Conservation (phyloP, 2,797 vertebrate genomes). For the Australoheros facetus region DNA sequence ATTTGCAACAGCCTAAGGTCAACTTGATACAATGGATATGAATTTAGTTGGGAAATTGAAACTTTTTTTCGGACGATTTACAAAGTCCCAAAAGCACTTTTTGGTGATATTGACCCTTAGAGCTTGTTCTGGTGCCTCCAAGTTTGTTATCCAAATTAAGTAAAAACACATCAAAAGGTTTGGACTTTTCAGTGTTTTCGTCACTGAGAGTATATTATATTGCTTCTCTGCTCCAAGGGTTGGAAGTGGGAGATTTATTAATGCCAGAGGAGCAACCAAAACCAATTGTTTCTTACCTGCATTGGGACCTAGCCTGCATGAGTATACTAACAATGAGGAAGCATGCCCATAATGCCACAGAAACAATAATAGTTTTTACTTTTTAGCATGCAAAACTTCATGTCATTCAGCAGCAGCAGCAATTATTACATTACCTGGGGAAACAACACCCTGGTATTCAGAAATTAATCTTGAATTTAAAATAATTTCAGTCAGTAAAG, state of each 20-base stretch:
- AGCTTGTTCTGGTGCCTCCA: not conserved
- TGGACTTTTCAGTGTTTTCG: not conserved
- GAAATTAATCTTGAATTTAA: not conserved
- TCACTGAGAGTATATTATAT: not conserved
- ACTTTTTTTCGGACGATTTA: too few relatives aligned
- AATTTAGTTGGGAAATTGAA: too few relatives aligned
- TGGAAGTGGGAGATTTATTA: not conserved
- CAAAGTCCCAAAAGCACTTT: too few relatives aligned
- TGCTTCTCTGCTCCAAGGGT: not conserved
- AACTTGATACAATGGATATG: too few relatives aligned
- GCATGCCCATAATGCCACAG: not conserved
- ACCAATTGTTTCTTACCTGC: constrained; percentile 3
- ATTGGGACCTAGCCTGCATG: not conserved
- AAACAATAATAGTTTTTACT: not conserved
- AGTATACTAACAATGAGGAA: not conserved
- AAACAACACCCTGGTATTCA: not conserved
- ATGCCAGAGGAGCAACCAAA: not conserved
- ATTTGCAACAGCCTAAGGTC: too few relatives aligned
- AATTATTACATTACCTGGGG: constrained; percentile 3
- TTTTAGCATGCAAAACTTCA: not conserved
- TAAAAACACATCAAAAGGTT: not conserved
- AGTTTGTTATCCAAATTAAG: not conserved
- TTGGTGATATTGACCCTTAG: too few relatives aligned
- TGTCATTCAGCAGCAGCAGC: not conserved
- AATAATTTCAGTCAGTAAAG: not conserved